These are phyloP conservation scores for Sphaerodactylus townsendi DNA, from an alignment of 2,113 vertebrate genomes.

Conservation along the genomic window DNA sequence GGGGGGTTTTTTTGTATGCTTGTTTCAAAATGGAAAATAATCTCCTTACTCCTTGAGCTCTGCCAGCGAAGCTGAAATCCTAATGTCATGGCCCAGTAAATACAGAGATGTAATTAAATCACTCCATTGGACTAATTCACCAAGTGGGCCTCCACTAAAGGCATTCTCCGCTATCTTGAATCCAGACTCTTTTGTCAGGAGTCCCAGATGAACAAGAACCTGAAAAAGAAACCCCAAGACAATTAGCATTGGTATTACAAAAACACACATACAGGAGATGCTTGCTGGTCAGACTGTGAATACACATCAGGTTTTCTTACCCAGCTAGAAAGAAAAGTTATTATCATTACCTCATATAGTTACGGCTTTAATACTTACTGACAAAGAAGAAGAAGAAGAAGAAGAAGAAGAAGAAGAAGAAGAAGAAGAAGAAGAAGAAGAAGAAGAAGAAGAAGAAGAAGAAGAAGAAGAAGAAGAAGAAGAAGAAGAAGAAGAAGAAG, in stretches of 20 bases:
- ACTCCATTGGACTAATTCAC: conserved; percentile 98
- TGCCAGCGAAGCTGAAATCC: conserved; percentile 95
- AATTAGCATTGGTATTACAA: not conserved
- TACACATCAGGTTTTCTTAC: not conserved
- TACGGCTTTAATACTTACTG: not conserved
- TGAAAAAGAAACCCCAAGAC: conserved; percentile 62
- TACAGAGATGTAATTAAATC: conserved; percentile 99
- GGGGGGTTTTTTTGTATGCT: conserved; percentile 59
- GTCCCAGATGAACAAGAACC: conserved; percentile 95
- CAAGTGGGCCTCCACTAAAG: conserved; percentile 95
- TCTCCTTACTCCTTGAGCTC: conserved; percentile 98
- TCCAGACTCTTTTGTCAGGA: conserved; percentile 98
- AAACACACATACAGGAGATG: not conserved
- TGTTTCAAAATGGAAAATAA: conserved; percentile 76
- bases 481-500: too few species aligned
- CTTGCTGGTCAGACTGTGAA: not conserved
- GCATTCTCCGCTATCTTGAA: conserved; percentile 99
- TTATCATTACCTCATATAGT: not conserved
- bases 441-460: too few species aligned
- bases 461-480: too few species aligned
- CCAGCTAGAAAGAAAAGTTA: not conserved
- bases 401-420: too few species aligned
- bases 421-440: too few species aligned
- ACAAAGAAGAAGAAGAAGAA: not conserved
- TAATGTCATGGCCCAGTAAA: conserved; percentile 95